phyloP scores from a whole-genome alignment of 2,888 invertebrate genomes.

The Congeria kusceri region DNA sequence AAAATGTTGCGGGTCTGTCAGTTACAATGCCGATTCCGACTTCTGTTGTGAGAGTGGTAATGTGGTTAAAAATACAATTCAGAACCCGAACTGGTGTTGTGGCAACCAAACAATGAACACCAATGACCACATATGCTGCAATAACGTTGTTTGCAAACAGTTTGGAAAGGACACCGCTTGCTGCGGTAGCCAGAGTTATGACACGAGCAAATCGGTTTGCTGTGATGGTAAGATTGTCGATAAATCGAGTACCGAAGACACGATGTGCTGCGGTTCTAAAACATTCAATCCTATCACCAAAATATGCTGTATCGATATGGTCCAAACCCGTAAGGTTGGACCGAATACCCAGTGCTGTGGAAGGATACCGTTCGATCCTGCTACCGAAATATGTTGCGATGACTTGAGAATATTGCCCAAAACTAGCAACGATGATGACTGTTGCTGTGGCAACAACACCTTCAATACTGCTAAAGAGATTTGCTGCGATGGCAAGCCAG shows the following conservation, averaged over 20 bases:
- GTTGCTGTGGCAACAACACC: conserved; percentile 54
- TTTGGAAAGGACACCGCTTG: conserved; percentile 28
- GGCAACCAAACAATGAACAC: conserved; percentile 42
- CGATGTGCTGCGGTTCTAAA: conserved; percentile 34
- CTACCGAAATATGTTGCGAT: conserved; percentile 32
- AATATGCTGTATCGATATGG: conserved; percentile 42
- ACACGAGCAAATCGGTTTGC: conserved; percentile 23
- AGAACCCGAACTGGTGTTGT: conserved; percentile 46
- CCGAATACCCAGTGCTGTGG: conserved; percentile 38
- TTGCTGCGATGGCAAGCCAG: conserved; percentile 45
- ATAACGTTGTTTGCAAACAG: conserved; percentile 11
- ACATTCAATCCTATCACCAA: conserved; percentile 37
- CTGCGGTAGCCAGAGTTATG: conserved; percentile 26
- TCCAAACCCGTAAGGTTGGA: conserved; percentile 20
- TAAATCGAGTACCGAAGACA: conserved; percentile 11
- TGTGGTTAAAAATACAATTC: conserved; percentile 8
- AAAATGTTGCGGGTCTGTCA: conserved; percentile 38
- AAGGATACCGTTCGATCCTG: conserved; percentile 22
- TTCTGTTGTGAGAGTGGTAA: conserved; percentile 37
- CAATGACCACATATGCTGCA: conserved; percentile 32
- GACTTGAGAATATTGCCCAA: conserved; percentile 18
- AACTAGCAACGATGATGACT: conserved; percentile 26
- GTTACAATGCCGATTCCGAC: conserved; percentile 26
- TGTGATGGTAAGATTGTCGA: conserved; percentile 29
- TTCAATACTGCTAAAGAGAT: conserved; percentile 41